Base-by-base conservation (phyloP, 2,797 vertebrate species). In the Tolypeutes matacus region DNA sequence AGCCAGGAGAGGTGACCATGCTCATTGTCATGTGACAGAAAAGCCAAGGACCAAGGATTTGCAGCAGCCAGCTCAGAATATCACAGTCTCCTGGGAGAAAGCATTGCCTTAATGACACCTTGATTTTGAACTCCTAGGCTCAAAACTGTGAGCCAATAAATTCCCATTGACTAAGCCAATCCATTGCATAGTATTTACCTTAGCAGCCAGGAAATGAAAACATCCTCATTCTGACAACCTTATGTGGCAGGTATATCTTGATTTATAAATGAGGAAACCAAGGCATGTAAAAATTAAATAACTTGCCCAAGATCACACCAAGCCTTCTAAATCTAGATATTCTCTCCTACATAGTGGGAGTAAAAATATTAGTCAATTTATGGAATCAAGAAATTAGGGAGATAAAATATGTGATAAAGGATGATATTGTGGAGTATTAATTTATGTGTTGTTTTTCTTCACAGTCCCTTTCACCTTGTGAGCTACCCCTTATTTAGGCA, bases 401-500 rank as follows among this genome's bases (percentile, higher is more conserved):
- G 11, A 49, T 39, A 67, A 64, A 17, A 56, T 70, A 78, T 92
- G 34, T 69, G 18, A 92, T 36, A 67, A 78, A 75, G 46, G 39
- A 67, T 67, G 39, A 67, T 67, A 73, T 49, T 14, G 34, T 51
- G 62, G 73, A 10, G 10, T 58, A 75, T 86, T 70, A 62, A 73
- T 91, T 91, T 62, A 46, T 46, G 12, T n/a, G 7, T n/a, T n/a
- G 18, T 60, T 81, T 76, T 13, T 34, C 23, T 81, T 77, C 70
- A 65, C 3, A 18, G 23, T 91, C 8, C 17, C 42, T 93, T 86
- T 89, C 56, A 86, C 7, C 13, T 53, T 87, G 13, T 58, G 62
- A 70, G 27, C 53, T 12, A 8, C 14, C 39, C 39, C 91, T 93
- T 93, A 78, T 86, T 91, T 75, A 76, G 34, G 42, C n/a, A 92